Evolutionary conservation across 2,113 vertebrate genomes (phyloP), one percentile per base, ranked within the genome.

Genomic region (Eudyptes chrysolophus): DNA sequence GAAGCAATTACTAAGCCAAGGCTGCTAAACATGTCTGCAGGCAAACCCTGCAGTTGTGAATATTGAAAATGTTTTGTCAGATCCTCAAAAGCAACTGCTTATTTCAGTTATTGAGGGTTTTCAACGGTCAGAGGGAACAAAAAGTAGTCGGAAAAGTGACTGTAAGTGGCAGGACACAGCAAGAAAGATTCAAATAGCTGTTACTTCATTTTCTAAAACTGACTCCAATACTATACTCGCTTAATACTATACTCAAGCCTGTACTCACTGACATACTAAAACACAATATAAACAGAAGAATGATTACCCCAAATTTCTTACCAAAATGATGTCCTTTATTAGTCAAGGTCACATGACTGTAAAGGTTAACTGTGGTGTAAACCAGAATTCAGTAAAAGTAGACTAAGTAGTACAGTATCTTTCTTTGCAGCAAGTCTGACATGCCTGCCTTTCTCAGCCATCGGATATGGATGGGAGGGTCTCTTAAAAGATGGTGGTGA

Each of bases 401-500:
- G 61, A 40, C 3, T 26, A 66, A 42, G 29, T 30, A 49, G 19
- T 13, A 40, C 11, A 11, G 16, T 27, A 38, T 22, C 48, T 64
- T 44, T 62, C 54, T 57, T 65, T 54, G 30, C 58, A 87, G 40
- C 0, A 1, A 72, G 44, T 57, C 26, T 40, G 68, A 86, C 26
- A 20, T 32, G 9, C 24, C 38, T 69, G 52, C 48, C 34, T 27
- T 62, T 52, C 54, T 84, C 36, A 54, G 24, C 34, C 21, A 34
- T 1, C 3, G 40, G 13, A 22, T 46, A 65, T 1, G 2, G 22
- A 24, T 32, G 15, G 52, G 19, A 72, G 4, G 3, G 11, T 44
- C 29, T 66, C 32, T 66, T 26, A 44, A 25, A 18, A 76, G 42
- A 13, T 2, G 1, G 9, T 13, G 10, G 3, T 62, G 24, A 75